A percentile compares a stretch with the other conserved stretches of the same genome.
Conservation (phyloP, 2,797 vertebrate genomes). For the Platyrinchus mystaceus region DNA sequence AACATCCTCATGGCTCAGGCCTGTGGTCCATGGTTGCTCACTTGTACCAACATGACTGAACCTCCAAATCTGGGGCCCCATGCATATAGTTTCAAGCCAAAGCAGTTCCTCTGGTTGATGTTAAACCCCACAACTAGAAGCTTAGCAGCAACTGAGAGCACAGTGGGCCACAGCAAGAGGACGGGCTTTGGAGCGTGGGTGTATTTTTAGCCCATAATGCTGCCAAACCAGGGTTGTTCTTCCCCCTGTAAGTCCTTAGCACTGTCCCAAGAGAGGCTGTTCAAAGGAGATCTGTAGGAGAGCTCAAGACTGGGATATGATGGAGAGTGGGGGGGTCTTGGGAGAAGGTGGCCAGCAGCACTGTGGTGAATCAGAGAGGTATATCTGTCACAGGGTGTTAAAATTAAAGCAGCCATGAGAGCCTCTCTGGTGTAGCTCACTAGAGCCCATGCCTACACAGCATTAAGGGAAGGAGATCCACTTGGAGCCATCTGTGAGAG, state of each 20-base stretch:
- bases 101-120: background rate
- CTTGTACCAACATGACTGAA: background rate
- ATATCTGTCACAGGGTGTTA: background rate
- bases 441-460: background rate
- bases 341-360: background rate
- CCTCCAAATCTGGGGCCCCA: background rate
- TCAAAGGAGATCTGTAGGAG: background rate
- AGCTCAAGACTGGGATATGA: background rate
- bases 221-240: background rate
- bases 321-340: background rate
- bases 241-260: background rate
- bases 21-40: background rate
- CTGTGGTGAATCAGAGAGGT: background rate
- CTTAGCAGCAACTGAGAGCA: background rate
- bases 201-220: background rate
- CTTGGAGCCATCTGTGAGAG: background rate
- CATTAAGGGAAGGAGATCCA: background rate
- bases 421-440: background rate
- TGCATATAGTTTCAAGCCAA: background rate
- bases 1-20: background rate
- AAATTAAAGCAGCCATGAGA: background rate
- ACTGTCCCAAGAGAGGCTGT: background rate
- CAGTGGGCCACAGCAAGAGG: accelerated
- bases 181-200: background rate
- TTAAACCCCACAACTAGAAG: background rate